Percentiles rank a stretch among this genome's conserved stretches.
Evolutionary conservation across 2,888 invertebrate species (phyloP).

Genomic region (Cantharis nigra): DNA sequence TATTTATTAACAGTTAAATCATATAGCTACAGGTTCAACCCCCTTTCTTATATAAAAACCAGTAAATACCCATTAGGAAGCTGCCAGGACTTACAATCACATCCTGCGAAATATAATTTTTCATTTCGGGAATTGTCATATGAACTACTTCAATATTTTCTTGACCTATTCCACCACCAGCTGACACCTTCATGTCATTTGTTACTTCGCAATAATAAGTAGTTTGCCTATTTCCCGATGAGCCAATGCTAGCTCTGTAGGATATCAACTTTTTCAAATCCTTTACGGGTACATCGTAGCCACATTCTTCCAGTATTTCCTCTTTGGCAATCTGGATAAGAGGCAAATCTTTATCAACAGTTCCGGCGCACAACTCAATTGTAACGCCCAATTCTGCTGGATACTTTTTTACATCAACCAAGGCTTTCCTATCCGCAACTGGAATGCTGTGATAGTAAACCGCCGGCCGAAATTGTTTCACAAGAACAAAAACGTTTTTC

Average conservation of each 20-base stretch:
- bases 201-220: constrained; percentile 89
- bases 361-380: constrained; percentile 92
- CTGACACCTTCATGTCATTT: constrained; percentile 74
- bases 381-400: constrained; percentile 77
- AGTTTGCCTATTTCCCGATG: constrained; percentile 76
- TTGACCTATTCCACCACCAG: constrained; percentile 81
- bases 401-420: constrained; percentile 67
- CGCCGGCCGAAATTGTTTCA: constrained; percentile 90
- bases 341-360: constrained; percentile 81
- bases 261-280: constrained; percentile 69
- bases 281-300: constrained; percentile 78
- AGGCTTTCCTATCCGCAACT: constrained; percentile 57
- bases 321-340: constrained; percentile 80
- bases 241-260: constrained; percentile 79
- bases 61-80: constrained; percentile 75
- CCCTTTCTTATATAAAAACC: constrained; percentile 70
- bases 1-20: too few relatives aligned
- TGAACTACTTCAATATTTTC: constrained; percentile 93
- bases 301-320: constrained; percentile 92
- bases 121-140: constrained; percentile 73
- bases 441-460: constrained; percentile 77
- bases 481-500: constrained; percentile 78
- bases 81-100: constrained; percentile 73
- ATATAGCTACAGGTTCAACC: too few relatives aligned
- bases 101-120: constrained; percentile 61